A percentile compares a stretch with the other conserved stretches of the same genome.
Evolutionary conservation across 2,888 invertebrate species (phyloP).

Genomic region (Aleiodes alternator): DNA sequence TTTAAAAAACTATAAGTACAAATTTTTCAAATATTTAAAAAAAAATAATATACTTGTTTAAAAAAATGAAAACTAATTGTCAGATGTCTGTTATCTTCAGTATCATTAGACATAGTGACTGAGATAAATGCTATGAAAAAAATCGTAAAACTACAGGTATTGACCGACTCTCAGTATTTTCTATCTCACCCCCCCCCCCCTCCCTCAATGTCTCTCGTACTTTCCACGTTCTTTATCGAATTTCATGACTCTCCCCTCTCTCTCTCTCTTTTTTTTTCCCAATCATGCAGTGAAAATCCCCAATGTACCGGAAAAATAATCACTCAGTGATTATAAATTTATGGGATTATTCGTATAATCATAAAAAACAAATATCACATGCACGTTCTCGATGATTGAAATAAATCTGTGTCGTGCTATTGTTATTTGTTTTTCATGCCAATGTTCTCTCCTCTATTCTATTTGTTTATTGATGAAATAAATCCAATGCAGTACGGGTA

Average conservation of each 20-base stretch:
- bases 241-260: not conserved
- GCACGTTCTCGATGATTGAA: no score
- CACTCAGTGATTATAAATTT: no score
- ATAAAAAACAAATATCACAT: no score
- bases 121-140: not conserved
- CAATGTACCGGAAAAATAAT: not conserved
- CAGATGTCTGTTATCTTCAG: no score
- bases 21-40: no score
- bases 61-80: no score
- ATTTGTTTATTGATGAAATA: slow-evolving; percentile 3
- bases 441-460: no score
- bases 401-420: no score
- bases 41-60: no score
- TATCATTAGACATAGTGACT: not conserved
- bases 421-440: no score
- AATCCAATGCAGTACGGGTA: slow-evolving; percentile 7
- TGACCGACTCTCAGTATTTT: slow-evolving; percentile 9
- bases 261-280: not conserved
- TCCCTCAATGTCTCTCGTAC: not conserved
- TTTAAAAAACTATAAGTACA: no score
- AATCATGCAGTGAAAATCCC: not conserved
- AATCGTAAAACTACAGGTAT: slow-evolving; percentile 12
- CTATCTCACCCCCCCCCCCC: not conserved
- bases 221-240: not conserved
- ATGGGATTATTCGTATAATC: no score